Conservation (phyloP, 2,888 invertebrate species). For the Sphaerophoria rueppellii region DNA sequence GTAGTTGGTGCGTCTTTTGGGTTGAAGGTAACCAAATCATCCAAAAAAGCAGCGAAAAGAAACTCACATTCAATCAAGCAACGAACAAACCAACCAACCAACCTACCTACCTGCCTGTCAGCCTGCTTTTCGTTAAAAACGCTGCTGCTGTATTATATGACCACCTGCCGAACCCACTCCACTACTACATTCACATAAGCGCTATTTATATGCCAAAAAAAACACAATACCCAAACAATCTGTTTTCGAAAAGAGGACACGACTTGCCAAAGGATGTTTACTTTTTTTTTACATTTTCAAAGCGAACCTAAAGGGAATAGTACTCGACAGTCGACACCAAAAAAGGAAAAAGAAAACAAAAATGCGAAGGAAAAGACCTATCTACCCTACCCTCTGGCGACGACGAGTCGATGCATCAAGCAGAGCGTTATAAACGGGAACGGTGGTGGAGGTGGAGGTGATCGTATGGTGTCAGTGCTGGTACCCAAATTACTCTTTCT, state of each 20-base stretch:
- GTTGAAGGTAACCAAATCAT: slow-evolving; percentile 72
- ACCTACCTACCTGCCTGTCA: slow-evolving; percentile 34
- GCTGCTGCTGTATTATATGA: slow-evolving; percentile 49
- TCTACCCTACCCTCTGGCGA: slow-evolving; percentile 53
- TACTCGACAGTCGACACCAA: slow-evolving; percentile 25
- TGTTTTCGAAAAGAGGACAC: slow-evolving; percentile 61
- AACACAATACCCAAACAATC: slow-evolving; percentile 18
- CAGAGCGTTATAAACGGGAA: background rate
- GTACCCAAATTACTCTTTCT: slow-evolving; percentile 49
- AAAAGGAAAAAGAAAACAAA: slow-evolving; percentile 20
- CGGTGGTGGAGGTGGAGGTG: slow-evolving; percentile 1
- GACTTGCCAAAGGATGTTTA: slow-evolving; percentile 58
- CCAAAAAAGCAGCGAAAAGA: slow-evolving; percentile 39
- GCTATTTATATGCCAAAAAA: slow-evolving; percentile 40
- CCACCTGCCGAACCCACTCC: slow-evolving; percentile 72
- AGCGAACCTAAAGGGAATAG: slow-evolving; percentile 39
- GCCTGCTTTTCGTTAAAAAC: slow-evolving; percentile 17
- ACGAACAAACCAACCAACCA: slow-evolving; percentile 24
- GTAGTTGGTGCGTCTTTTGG: slow-evolving; percentile 51
- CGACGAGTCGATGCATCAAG: slow-evolving; percentile 6
- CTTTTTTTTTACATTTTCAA: background rate
- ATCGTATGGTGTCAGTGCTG: slow-evolving; percentile 44
- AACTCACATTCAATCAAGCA: slow-evolving; percentile 1
- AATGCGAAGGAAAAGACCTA: slow-evolving; percentile 29
- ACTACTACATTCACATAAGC: slow-evolving; percentile 50